These are phyloP conservation scores for Rhombomys opimus DNA, from an alignment of 2,113 vertebrate species.

Conservation along the genomic window DNA sequence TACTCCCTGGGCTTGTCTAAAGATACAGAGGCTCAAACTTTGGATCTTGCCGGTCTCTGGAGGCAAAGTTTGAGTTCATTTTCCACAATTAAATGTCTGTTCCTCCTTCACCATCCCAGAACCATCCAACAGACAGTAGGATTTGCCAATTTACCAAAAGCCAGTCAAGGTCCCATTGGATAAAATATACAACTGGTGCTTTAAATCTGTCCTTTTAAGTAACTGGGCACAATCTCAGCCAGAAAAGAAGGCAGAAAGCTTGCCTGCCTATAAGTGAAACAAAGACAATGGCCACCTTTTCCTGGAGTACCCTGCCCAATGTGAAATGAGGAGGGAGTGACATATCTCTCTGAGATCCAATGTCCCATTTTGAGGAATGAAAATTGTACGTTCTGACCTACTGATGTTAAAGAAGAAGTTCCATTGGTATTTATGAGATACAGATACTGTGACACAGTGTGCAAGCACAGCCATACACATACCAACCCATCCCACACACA, in stretches of 20 bases:
- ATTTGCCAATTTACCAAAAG: background rate
- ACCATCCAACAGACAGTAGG: background rate
- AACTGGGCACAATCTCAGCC: background rate
- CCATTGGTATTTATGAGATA: background rate
- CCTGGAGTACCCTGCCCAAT: rapidly evolving
- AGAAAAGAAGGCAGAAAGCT: background rate
- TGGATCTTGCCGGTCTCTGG: background rate
- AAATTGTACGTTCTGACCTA: background rate
- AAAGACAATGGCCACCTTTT: rapidly evolving
- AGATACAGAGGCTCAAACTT: background rate
- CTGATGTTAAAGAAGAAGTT: background rate
- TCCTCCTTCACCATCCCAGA: background rate
- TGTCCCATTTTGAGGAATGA: no score
- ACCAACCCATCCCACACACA: no score
- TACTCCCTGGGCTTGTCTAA: background rate
- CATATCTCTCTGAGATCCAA: rapidly evolving
- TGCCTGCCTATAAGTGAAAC: background rate
- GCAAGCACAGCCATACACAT: background rate
- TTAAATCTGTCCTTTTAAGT: background rate
- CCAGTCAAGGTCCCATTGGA: background rate
- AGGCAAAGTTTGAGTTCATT: background rate
- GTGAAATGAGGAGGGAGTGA: rapidly evolving
- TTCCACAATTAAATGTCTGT: background rate
- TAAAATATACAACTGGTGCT: background rate
- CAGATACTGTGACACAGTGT: background rate